Evolutionary conservation across 2,113 vertebrate species (phyloP).

Genomic region (Ailurus styani): DNA sequence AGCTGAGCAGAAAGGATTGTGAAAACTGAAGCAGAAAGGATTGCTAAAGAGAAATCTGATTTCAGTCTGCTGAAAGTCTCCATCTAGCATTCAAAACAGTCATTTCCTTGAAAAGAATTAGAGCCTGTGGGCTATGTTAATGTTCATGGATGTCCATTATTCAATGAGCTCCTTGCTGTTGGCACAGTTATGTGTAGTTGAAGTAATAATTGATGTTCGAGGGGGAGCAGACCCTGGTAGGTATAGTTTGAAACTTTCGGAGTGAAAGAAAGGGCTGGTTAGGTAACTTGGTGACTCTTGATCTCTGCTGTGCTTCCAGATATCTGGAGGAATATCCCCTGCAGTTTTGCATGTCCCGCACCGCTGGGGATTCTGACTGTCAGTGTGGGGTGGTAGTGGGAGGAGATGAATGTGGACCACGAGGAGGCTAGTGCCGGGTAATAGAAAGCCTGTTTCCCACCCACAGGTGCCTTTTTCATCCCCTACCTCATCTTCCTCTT

Average conservation of each 20-base stretch:
- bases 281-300: not conserved
- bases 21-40: slow-evolving; percentile 8
- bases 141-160: not conserved
- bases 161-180: not conserved
- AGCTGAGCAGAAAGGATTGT: not conserved
- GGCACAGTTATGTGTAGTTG: not conserved
- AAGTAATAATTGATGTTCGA: not conserved
- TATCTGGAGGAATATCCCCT: too few relatives aligned
- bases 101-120: not conserved
- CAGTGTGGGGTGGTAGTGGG: not conserved
- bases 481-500: slow-evolving; percentile 97
- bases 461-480: slow-evolving; percentile 94
- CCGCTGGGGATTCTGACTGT: not conserved
- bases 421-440: not conserved
- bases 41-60: not conserved
- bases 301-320: not conserved
- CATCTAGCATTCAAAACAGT: not conserved
- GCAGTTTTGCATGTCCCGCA: not conserved
- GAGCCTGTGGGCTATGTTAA: not conserved
- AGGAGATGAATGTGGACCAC: not conserved
- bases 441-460: not conserved
- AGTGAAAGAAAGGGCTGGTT: not conserved
- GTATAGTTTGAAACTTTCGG: not conserved
- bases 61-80: not conserved
- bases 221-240: not conserved